Percentiles rank a stretch among this genome's conserved stretches.
phyloP scores from a whole-genome alignment of 1,140 invertebrate genomes.

The Andricus grossulariae region DNA sequence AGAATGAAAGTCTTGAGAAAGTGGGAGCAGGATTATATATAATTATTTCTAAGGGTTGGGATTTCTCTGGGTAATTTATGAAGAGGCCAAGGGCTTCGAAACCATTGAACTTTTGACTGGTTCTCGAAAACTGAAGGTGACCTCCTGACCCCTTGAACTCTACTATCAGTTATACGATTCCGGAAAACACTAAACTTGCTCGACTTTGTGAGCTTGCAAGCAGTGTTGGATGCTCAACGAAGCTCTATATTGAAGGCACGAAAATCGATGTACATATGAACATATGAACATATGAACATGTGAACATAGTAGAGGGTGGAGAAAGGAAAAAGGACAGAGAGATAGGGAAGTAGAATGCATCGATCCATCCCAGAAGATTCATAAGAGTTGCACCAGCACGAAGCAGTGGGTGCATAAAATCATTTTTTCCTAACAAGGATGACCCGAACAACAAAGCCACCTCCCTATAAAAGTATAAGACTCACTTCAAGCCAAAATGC shows the following conservation, averaged over 20 bases:
- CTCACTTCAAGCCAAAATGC: no score
- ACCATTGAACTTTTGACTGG: constrained; percentile 23
- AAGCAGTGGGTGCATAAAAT: constrained; percentile 1
- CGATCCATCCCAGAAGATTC: constrained; percentile 20
- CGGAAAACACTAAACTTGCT: constrained; percentile 45
- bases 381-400: background rate
- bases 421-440: background rate
- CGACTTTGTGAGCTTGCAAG: background rate
- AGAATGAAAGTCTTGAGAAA: no score
- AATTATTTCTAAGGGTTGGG: background rate
- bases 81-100: constrained; percentile 14
- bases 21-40: no score
- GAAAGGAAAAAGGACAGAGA: constrained; percentile 17
- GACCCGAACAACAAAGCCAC: no score
- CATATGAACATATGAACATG: constrained; percentile 9
- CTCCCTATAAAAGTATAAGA: no score
- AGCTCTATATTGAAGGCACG: constrained; percentile 15
- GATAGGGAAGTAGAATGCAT: constrained; percentile 27
- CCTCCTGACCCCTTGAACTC: constrained; percentile 43
- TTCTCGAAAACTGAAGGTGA: constrained; percentile 29
- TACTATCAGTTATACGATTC: constrained; percentile 37
- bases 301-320: background rate
- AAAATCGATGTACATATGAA: constrained; percentile 39
- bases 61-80: constrained; percentile 11
- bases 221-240: constrained; percentile 4